Evolutionary conservation across 2,888 invertebrate species (phyloP), one percentile per base, ranked within the genome.

Genomic region (Cryptocephalus primarius): DNA sequence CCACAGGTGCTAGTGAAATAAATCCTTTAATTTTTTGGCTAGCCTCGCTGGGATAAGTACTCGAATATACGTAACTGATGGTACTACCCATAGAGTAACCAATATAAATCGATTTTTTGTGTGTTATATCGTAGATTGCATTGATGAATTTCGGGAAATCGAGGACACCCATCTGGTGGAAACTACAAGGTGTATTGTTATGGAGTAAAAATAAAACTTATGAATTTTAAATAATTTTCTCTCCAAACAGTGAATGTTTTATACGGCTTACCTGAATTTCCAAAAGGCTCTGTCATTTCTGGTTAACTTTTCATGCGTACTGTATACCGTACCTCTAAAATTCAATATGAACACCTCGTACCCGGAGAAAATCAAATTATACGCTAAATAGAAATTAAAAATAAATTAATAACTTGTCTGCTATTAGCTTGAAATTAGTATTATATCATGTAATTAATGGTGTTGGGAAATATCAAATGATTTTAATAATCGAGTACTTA

Each of bases 291-390:
- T 22, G 6, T 22, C 22, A 22, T 6, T 22, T 6, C 22, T 22
- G 2, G 22, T 22, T 22, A 22, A 22, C 2, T 22, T 22, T 22
- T 22, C 3, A 22, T 22, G 22, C 6, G 22, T 22, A 22, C 22
- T 22, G 34, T 51, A 55, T 34, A 39, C 45, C 6, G 49, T 49
- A 9, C 48, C 53, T 40, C 55, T 34, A 32, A 43, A 55, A 44
- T 51, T 50, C 32, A 51, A 33, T 13, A 55, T 33, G 47, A 49
- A 53, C 6, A 55, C 50, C 11, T 53, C 51, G 36, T 53, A 55
- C 13, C 55, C 55, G 8, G 38, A 10, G 9, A 46, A 11, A 1
- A 43, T 44, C 32, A 55, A 39, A 39, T 49, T 33, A 43, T 48
- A 48, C 4, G 51, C 55, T 55, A 45, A 32, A 45, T n/a, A n/a